Evolutionary conservation across 2,888 invertebrate species (phyloP).

Genomic region (Agrotis ipsilon): DNA sequence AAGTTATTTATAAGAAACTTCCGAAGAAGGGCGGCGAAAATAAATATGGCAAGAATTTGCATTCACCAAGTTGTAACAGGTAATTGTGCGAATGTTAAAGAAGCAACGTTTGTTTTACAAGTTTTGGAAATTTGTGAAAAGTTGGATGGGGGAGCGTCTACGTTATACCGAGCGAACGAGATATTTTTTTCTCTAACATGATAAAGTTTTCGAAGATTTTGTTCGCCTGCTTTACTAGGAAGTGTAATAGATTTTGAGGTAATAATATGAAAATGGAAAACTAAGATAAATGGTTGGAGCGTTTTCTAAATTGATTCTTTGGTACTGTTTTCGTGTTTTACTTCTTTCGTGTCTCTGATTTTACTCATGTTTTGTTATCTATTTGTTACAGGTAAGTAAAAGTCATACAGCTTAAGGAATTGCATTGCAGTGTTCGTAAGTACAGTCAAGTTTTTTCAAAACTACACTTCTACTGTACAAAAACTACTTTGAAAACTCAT

Average conservation of each 20-base stretch:
- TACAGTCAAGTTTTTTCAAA: neutral
- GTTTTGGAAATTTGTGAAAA: conserved; percentile 68
- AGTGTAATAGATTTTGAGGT: conserved; percentile 55
- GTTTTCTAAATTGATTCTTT: neutral
- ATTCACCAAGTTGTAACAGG: conserved; percentile 65
- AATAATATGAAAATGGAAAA: conserved; percentile 28
- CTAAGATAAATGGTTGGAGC: conserved; percentile 15
- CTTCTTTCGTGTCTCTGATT: conserved; percentile 2
- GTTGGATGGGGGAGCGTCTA: conserved; percentile 63
- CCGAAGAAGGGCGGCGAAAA: conserved; percentile 65
- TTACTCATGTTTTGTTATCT: conserved; percentile 17
- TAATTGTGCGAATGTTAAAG: conserved; percentile 67
- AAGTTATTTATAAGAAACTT: conserved; percentile 72
- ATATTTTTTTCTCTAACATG: conserved; percentile 63
- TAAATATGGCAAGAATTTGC: conserved; percentile 68
- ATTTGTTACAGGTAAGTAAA: conserved; percentile 53
- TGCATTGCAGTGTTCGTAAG: conserved; percentile 14
- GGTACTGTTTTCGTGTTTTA: neutral
- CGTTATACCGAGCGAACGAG: conserved; percentile 64
- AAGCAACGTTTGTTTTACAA: conserved; percentile 68
- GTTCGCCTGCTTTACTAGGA: conserved; percentile 52
- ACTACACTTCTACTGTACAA: too few relatives aligned
- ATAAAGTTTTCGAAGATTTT: conserved; percentile 64
- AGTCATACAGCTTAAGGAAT: neutral
- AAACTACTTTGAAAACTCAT: neutral